Evolutionary conservation across 1,140 invertebrate genomes (phyloP).

Genomic region (Drosophila sp.): DNA sequence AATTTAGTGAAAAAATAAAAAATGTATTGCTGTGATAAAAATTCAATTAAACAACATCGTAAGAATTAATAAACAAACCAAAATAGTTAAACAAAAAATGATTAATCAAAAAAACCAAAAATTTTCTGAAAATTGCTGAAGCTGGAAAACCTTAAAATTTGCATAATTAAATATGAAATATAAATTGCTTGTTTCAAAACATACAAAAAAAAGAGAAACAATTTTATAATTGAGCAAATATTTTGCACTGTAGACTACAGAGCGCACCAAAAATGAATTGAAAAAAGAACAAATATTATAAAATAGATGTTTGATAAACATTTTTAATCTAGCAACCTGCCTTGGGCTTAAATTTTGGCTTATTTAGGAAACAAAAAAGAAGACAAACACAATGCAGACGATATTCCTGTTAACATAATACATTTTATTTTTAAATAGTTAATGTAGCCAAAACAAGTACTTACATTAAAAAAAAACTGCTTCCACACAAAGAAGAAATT

Average conservation of each 20-base stretch:
- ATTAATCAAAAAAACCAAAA: constrained; percentile 32
- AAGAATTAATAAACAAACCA: constrained; percentile 52
- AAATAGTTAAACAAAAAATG: constrained; percentile 30
- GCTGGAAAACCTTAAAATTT: constrained; percentile 24
- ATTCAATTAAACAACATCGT: constrained; percentile 78
- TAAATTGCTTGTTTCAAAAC: constrained; percentile 28
- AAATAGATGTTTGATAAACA: constrained; percentile 59
- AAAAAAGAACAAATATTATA: constrained; percentile 26
- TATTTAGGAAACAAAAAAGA: constrained; percentile 29
- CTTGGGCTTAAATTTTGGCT: constrained; percentile 60
- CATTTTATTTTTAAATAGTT: constrained; percentile 20
- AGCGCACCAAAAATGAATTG: constrained; percentile 57
- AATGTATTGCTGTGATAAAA: constrained; percentile 82
- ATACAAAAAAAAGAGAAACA: constrained; percentile 42
- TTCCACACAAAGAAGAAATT: constrained; percentile 54
- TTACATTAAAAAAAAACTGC: constrained; percentile 45
- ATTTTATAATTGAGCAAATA: constrained; percentile 78
- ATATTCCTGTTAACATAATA: background rate
- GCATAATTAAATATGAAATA: constrained; percentile 33
- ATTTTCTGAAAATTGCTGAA: constrained; percentile 62
- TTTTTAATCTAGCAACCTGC: constrained; percentile 51
- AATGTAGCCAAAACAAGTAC: constrained; percentile 29
- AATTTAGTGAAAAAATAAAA: constrained; percentile 53
- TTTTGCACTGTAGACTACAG: constrained; percentile 77
- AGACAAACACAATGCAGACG: constrained; percentile 27